These are phyloP conservation scores for Mythimna loreyi DNA, from an alignment of 2,888 invertebrate genomes.

Conservation along the genomic window DNA sequence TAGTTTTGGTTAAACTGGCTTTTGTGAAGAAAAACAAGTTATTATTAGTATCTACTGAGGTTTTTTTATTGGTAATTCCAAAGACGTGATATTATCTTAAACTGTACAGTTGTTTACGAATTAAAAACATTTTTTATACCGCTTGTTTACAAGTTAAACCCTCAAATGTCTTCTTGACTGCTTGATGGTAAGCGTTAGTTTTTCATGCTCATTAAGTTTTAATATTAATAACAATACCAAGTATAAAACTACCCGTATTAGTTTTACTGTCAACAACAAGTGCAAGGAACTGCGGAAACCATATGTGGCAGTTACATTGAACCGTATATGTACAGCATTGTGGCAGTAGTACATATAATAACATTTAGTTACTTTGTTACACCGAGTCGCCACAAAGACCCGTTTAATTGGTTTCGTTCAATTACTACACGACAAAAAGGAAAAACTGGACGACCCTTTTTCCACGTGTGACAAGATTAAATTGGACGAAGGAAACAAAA, in stretches of 20 bases:
- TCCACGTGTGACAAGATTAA: slow-evolving; percentile 10
- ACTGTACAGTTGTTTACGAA: background rate
- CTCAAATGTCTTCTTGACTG: background rate
- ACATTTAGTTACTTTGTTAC: slow-evolving; percentile 3
- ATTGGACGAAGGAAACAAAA: background rate
- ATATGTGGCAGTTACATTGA: background rate
- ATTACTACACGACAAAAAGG: slow-evolving; percentile 2
- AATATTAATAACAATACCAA: background rate
- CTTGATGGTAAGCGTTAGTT: background rate
- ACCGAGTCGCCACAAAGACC: background rate
- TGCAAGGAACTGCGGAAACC: background rate
- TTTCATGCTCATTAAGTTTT: background rate
- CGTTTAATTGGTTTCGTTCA: slow-evolving; percentile 27
- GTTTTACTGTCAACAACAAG: slow-evolving; percentile 2
- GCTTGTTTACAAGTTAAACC: background rate
- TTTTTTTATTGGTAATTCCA: background rate
- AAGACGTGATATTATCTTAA: background rate
- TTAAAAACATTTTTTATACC: background rate
- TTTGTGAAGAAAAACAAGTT: background rate
- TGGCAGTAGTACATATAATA: background rate
- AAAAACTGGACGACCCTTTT: slow-evolving; percentile 10
- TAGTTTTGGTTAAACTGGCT: slow-evolving; percentile 10
- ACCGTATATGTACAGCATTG: background rate
- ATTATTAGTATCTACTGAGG: too few species aligned
- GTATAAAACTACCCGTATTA: background rate